Conservation (phyloP, 2,888 invertebrate genomes). For the Amphiduros pacificus region DNA sequence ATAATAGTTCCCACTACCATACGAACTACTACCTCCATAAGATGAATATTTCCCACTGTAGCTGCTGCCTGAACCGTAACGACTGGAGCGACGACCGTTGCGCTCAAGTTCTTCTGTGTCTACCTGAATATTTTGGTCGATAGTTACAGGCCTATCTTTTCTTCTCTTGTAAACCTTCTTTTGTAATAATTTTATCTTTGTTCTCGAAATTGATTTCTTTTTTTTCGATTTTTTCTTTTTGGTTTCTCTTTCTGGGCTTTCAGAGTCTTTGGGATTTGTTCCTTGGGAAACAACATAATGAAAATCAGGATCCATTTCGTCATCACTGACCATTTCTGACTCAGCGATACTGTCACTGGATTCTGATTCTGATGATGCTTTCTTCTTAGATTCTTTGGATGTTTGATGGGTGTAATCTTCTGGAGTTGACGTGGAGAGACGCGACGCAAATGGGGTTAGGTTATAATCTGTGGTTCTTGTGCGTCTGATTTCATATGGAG, state of each 20-base stretch:
- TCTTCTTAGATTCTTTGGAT: not conserved
- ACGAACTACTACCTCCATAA: not conserved
- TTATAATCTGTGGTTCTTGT: slow-evolving; percentile 18
- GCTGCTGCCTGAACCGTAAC: not conserved
- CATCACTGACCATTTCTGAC: slow-evolving; percentile 7
- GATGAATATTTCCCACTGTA: not conserved
- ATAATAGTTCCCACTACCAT: not conserved
- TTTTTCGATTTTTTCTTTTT: slow-evolving; percentile 10
- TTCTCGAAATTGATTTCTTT: slow-evolving; percentile 27
- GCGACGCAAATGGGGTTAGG: slow-evolving; percentile 26
- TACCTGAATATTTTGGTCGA: slow-evolving; percentile 5
- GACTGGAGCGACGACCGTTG: not conserved
- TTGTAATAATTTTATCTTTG: slow-evolving; percentile 32
- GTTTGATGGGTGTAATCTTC: not conserved
- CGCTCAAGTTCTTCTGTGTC: slow-evolving; percentile 8
- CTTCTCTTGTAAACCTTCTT: slow-evolving; percentile 18
- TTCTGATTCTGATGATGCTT: slow-evolving; percentile 8
- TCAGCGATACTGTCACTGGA: slow-evolving; percentile 30
- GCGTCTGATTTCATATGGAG: not conserved
- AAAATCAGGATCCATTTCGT: slow-evolving; percentile 12
- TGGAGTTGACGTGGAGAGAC: slow-evolving; percentile 11
- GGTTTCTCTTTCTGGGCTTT: slow-evolving; percentile 5
- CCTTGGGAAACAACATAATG: slow-evolving; percentile 49
- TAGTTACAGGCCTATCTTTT: slow-evolving; percentile 14
- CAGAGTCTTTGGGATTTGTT: slow-evolving; percentile 46